phyloP scores from a whole-genome alignment of 2,113 vertebrate species.

The Podocnemis expansa region DNA sequence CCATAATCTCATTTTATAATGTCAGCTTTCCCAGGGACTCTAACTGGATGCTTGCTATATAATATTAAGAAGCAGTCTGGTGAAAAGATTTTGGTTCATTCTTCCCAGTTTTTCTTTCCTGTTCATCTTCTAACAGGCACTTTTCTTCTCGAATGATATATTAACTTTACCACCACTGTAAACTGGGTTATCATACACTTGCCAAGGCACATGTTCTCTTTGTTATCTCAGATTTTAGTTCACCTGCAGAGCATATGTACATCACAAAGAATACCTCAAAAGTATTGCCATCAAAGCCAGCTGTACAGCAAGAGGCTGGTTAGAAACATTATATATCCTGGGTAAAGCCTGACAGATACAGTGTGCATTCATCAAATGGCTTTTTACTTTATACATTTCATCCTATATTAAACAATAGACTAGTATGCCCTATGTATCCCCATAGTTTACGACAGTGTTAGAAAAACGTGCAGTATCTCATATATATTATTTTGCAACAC shows the following conservation, averaged over 20 bases:
- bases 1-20: neutral
- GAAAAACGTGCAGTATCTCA: neutral
- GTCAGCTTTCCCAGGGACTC: neutral
- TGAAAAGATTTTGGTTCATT: neutral
- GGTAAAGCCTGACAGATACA: neutral
- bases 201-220: neutral
- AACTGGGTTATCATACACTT: neutral
- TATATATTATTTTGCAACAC: neutral
- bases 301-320: neutral
- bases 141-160: neutral
- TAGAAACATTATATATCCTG: neutral
- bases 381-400: neutral
- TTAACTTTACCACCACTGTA: neutral
- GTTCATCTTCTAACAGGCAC: neutral
- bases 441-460: neutral
- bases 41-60: neutral
- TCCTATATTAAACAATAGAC: neutral
- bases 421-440: neutral
- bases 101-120: neutral
- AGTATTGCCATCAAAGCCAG: neutral
- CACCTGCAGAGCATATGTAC: neutral
- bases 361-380: neutral
- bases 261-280: neutral
- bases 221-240: neutral
- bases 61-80: neutral